Evolutionary conservation across 2,797 vertebrate genomes (phyloP).

Genomic region (Simalia tracyae): DNA sequence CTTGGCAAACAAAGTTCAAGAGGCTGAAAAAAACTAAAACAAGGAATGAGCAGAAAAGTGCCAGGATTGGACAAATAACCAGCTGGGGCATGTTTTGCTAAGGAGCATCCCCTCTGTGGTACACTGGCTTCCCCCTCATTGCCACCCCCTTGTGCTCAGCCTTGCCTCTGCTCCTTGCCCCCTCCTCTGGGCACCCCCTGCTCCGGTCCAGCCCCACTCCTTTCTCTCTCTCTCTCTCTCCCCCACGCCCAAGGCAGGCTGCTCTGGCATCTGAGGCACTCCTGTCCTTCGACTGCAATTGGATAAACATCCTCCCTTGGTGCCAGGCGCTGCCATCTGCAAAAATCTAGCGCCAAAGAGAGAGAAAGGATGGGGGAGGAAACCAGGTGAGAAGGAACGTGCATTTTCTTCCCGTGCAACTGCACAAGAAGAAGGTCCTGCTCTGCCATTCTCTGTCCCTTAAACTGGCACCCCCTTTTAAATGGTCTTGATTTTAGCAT

Average conservation of each 20-base stretch:
- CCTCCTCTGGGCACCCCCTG: background rate
- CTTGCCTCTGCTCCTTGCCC: background rate
- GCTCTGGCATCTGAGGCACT: background rate
- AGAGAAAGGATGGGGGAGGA: background rate
- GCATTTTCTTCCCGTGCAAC: background rate
- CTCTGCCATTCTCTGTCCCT: background rate
- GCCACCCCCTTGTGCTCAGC: no score
- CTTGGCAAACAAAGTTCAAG: background rate
- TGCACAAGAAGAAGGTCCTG: background rate
- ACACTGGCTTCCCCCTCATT: background rate
- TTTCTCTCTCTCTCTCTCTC: no score
- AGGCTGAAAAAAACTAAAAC: conserved; percentile 2
- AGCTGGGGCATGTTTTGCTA: conserved; percentile 19
- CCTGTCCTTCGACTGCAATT: no score
- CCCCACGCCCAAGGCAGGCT: background rate
- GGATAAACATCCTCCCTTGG: background rate
- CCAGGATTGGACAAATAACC: conserved; percentile 14
- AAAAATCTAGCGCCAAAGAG: background rate
- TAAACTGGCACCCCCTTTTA: background rate
- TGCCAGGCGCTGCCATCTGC: background rate
- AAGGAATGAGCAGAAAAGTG: background rate
- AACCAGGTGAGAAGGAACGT: background rate
- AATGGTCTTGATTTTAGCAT: no score
- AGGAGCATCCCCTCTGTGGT: background rate
- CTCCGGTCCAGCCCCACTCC: background rate